Base-by-base conservation (phyloP, 2,888 invertebrate genomes). In the Zhuqinia jingwanae region DNA sequence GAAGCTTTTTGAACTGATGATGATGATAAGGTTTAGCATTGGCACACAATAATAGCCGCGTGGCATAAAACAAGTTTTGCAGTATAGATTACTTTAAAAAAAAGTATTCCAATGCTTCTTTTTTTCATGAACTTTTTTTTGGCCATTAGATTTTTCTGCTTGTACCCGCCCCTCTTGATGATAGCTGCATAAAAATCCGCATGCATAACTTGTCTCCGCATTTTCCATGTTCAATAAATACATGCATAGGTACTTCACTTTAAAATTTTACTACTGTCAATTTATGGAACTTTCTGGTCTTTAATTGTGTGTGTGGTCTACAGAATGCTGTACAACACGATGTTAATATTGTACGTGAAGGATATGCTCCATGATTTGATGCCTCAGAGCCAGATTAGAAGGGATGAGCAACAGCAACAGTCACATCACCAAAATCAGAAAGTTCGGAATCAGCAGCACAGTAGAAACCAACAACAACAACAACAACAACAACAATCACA, bases 281-380 rank as follows among this genome's bases (percentile, higher is more conserved):
- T 8, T 36, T 36, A 36, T 36, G 36, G 3, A 36, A 36, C 36
- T 36, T 50, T 15, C 50, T 50, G 36, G 36, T 36, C 36, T 36
- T 8, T 36, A 36, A 36, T 36, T 36, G 36, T 36, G 36, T 50
- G 50, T 8, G 2, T 13, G 2, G 8, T 50, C 50, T 91, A 50
- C 88, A 93, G 94, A 91, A 92, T 93, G 87, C 92, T 93, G 82
- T 93, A 93, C 91, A 94, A 94, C 89, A 93, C 93, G 20, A 91
- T 93, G 88, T 91, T 94, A 85, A 91, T 93, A 73, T 91, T 93
- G 68, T 93, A 93, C 91, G 93, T 93, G 42, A 91, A 93, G 70
- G 93, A 94, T 89, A 92, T 92, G 75, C 91, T 93, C 50, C 92
- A 93, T 88, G 93, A 93, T 89, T 92, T 93, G 68, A 92, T 93